Conservation (phyloP, 2,888 invertebrate genomes). For the Agrypnus murinus region DNA sequence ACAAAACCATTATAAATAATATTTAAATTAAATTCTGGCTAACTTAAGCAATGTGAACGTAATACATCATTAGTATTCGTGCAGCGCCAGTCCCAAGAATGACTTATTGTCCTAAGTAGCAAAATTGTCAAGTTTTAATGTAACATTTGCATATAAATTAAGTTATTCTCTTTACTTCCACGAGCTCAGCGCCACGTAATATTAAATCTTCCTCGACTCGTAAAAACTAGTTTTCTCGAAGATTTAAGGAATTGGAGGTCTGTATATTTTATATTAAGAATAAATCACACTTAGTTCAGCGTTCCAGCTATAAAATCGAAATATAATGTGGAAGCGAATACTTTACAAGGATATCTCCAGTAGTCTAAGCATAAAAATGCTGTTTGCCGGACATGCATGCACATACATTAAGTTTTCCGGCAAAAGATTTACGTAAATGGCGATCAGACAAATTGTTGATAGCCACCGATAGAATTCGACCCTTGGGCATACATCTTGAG, state of each 20-base stretch:
- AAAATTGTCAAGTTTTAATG: slow-evolving; percentile 61
- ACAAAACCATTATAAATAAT: neutral
- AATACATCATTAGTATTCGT: slow-evolving; percentile 56
- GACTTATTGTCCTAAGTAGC: slow-evolving; percentile 58
- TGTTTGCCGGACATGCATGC: slow-evolving; percentile 48
- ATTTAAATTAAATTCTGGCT: slow-evolving; percentile 8
- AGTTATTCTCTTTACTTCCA: slow-evolving; percentile 49
- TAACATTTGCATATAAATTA: slow-evolving; percentile 61
- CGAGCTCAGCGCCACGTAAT: slow-evolving; percentile 31
- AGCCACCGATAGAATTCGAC: slow-evolving; percentile 59
- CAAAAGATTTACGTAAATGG: slow-evolving; percentile 61
- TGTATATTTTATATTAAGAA: slow-evolving; percentile 40
- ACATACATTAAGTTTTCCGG: slow-evolving; percentile 54
- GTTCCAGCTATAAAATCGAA: slow-evolving; percentile 42
- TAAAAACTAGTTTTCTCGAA: slow-evolving; percentile 32
- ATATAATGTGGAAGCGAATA: slow-evolving; percentile 36
- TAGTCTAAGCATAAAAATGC: slow-evolving; percentile 34
- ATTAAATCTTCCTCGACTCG: slow-evolving; percentile 33
- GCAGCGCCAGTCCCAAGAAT: slow-evolving; percentile 49
- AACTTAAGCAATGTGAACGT: slow-evolving; percentile 21
- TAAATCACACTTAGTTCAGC: slow-evolving; percentile 45
- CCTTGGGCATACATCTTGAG: slow-evolving; percentile 57
- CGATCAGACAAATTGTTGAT: slow-evolving; percentile 62
- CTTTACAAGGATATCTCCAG: slow-evolving; percentile 26
- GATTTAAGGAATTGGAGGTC: slow-evolving; percentile 32